Evolutionary conservation across 2,797 vertebrate species (phyloP).

Genomic region (Ctenochaetus hawaiiensis): DNA sequence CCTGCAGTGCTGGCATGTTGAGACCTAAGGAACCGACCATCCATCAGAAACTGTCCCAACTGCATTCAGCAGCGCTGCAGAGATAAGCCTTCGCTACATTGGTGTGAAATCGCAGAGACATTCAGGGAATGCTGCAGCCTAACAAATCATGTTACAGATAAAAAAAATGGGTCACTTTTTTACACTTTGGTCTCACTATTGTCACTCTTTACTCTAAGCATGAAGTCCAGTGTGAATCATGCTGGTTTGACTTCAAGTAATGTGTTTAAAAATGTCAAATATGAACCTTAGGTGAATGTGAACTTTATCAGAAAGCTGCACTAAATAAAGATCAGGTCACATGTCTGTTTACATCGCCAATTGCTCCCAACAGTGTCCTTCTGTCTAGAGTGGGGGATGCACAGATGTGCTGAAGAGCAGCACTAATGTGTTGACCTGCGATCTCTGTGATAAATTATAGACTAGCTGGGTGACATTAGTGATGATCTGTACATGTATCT

Average conservation of each 20-base stretch:
- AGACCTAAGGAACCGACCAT: constrained; percentile 27
- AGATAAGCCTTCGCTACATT: neutral
- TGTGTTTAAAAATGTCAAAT: neutral
- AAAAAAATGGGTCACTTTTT: neutral
- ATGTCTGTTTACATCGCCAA: neutral
- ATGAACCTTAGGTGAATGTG: neutral
- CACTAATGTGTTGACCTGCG: constrained; percentile 17
- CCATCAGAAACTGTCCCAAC: constrained; percentile 35
- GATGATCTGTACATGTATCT: neutral
- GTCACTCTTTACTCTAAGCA: neutral
- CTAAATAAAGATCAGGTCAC: constrained; percentile 6
- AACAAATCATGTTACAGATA: constrained; percentile 43
- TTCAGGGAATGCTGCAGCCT: constrained; percentile 37
- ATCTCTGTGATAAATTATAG: neutral
- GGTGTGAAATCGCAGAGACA: constrained; percentile 29
- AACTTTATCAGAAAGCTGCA: neutral
- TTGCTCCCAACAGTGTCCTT: constrained; percentile 15
- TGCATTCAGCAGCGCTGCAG: neutral
- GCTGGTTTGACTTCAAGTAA: neutral
- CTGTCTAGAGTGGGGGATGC: constrained; percentile 16
- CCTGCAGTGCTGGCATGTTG: constrained; percentile 35
- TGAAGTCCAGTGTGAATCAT: neutral
- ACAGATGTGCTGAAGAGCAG: constrained; percentile 29
- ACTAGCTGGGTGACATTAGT: neutral
- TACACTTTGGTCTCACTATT: neutral